Conservation (phyloP, 53 echinoderm and acorn worm genomes). For the Echinarachnius parma region DNA sequence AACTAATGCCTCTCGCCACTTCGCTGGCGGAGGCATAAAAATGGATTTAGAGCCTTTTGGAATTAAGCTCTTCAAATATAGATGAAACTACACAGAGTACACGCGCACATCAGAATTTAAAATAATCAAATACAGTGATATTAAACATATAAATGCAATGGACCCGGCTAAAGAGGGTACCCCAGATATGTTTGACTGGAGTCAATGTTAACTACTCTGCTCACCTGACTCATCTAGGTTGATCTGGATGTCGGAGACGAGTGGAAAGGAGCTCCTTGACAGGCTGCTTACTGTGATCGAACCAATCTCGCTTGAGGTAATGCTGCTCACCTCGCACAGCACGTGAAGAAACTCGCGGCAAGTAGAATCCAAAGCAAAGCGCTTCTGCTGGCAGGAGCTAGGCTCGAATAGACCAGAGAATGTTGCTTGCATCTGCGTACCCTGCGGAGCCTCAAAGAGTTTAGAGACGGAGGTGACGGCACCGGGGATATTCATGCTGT, state of each 20-base stretch:
- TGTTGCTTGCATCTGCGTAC: not conserved
- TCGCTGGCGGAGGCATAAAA: too few species aligned
- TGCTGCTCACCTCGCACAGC: not conserved
- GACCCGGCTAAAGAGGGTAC: too few species aligned
- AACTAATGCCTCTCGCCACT: too few species aligned
- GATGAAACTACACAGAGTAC: too few species aligned
- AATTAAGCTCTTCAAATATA: too few species aligned
- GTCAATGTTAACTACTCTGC: not conserved
- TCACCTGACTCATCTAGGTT: not conserved
- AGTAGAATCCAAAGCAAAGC: not conserved
- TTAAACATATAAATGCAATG: too few species aligned
- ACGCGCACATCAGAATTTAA: too few species aligned
- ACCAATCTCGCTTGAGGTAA: not conserved
- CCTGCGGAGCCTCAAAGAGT: constrained; percentile 9
- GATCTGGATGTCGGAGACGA: not conserved
- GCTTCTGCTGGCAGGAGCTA: not conserved
- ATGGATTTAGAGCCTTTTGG: too few species aligned
- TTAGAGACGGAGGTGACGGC: not conserved
- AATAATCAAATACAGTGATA: too few species aligned
- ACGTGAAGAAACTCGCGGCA: constrained; percentile 15
- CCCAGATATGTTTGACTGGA: too few species aligned
- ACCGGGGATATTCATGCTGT: not conserved
- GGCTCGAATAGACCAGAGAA: not conserved
- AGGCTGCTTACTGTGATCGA: not conserved
- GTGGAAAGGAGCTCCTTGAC: not conserved